Percentiles rank a stretch among this genome's conserved stretches.
Conservation (phyloP, 2,888 invertebrate genomes). For the Apomyelois bistriatella region DNA sequence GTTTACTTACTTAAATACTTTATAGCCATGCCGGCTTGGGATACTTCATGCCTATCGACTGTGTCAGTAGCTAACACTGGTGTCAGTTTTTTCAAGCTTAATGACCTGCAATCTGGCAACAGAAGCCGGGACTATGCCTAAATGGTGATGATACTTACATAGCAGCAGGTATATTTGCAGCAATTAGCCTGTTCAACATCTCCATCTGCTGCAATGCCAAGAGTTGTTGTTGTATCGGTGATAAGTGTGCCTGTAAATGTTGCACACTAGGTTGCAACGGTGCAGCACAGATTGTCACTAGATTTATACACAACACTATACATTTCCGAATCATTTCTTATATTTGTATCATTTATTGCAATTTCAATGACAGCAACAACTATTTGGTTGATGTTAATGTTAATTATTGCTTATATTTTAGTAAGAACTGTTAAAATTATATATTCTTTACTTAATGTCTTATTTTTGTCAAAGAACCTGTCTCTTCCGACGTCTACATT, state of each 20-base stretch:
- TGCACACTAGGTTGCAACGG: slow-evolving; percentile 39
- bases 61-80: too few species aligned
- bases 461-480: not conserved
- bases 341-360: not conserved
- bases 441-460: not conserved
- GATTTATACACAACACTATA: slow-evolving; percentile 32
- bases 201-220: slow-evolving; percentile 33
- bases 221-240: slow-evolving; percentile 28
- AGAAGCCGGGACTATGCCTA: too few species aligned
- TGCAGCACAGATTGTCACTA: slow-evolving; percentile 31
- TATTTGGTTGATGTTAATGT: not conserved
- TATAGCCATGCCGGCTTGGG: too few species aligned
- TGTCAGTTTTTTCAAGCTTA: too few species aligned
- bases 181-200: slow-evolving; percentile 31
- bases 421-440: not conserved
- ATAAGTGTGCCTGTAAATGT: slow-evolving; percentile 28
- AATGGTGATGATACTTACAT: slow-evolving; percentile 40
- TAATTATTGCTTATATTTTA: not conserved
- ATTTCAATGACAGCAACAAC: not conserved
- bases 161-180: slow-evolving; percentile 29
- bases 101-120: too few species aligned
- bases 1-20: too few species aligned
- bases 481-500: slow-evolving; percentile 12
- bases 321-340: slow-evolving; percentile 28
- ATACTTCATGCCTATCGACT: too few species aligned